phyloP scores from a whole-genome alignment of 2,113 vertebrate genomes.

The Callipepla californica region DNA sequence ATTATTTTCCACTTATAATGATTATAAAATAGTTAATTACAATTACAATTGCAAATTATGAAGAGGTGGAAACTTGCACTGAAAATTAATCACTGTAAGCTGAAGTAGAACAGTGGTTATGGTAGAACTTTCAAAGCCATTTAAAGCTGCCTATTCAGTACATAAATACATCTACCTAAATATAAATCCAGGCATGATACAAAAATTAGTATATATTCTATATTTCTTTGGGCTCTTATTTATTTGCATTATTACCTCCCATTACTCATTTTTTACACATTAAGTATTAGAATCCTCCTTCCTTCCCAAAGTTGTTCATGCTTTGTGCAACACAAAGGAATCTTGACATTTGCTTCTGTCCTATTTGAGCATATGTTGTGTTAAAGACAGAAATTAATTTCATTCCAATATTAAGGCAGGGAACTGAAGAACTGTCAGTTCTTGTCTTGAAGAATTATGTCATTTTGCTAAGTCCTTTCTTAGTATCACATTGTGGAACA shows the following conservation, averaged over 20 bases:
- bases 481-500: neutral
- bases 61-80: neutral
- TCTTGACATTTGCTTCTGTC: neutral
- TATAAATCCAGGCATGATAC: neutral
- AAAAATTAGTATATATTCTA: neutral
- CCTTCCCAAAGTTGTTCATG: neutral
- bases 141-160: neutral
- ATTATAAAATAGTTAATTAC: neutral
- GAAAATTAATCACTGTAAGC: neutral
- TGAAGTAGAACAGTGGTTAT: neutral
- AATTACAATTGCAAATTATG: neutral
- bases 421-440: neutral
- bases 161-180: neutral
- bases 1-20: neutral
- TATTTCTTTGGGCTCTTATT: neutral
- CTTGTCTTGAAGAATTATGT: neutral
- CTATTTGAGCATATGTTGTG: neutral
- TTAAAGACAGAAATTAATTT: neutral
- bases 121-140: neutral
- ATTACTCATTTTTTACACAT: neutral
- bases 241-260: neutral
- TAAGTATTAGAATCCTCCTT: neutral
- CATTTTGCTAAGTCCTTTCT: neutral
- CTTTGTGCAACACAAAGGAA: neutral
- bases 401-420: neutral